Percentiles rank a stretch among this genome's conserved stretches.
These are phyloP conservation scores for Myocastor coypus DNA, from an alignment of 2,113 vertebrate genomes.

Conservation along the genomic window DNA sequence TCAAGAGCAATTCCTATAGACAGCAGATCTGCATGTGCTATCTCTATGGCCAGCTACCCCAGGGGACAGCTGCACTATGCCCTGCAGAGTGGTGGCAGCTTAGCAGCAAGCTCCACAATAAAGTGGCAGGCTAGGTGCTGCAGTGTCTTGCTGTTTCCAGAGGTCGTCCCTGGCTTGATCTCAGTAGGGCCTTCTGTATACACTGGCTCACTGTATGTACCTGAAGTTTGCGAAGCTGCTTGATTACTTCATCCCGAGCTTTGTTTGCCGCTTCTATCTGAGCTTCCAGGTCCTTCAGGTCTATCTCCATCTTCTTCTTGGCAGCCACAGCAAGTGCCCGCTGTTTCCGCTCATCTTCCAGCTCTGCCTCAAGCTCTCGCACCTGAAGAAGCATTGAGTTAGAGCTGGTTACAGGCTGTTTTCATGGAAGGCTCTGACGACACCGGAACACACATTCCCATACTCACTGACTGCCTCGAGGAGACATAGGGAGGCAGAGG, in stretches of 20 bases:
- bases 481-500: neutral
- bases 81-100: neutral
- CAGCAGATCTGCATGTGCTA: neutral
- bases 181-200: neutral
- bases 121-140: neutral
- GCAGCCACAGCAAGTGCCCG: constrained; percentile 93
- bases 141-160: too few species aligned
- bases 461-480: neutral
- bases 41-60: neutral
- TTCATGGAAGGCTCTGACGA: rapidly evolving
- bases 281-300: constrained; percentile 96
- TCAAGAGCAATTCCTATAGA: neutral
- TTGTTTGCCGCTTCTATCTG: constrained; percentile 97
- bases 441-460: neutral
- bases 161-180: neutral
- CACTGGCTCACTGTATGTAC: constrained; percentile 79
- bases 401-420: neutral
- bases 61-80: neutral
- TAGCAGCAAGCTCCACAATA: neutral
- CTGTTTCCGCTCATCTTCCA: constrained; percentile 98
- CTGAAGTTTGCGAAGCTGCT: constrained; percentile 97
- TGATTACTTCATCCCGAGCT: constrained; percentile 96
- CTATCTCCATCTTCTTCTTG: constrained; percentile 99
- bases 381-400: constrained; percentile 85
- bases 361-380: constrained; percentile 96